These are phyloP conservation scores for Pelobates fuscus DNA, from an alignment of 2,113 vertebrate species.

Conservation along the genomic window DNA sequence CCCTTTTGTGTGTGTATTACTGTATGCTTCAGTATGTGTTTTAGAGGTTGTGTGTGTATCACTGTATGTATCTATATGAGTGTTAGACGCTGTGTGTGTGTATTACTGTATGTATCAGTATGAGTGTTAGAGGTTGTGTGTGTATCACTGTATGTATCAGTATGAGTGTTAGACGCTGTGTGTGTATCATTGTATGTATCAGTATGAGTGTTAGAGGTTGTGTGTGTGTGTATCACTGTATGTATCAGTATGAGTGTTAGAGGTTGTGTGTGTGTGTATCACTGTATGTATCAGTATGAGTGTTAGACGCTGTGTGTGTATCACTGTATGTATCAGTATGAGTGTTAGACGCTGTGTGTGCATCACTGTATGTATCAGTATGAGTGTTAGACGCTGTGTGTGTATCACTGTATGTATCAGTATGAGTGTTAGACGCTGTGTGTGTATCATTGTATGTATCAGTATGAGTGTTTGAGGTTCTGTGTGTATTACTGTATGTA, in stretches of 20 bases:
- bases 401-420: not conserved
- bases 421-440: no score
- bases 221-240: no score
- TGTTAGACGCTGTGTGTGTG: not conserved
- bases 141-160: not conserved
- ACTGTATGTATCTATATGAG: not conserved
- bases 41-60: not conserved
- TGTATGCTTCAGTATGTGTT: not conserved
- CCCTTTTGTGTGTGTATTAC: not conserved
- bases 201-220: not conserved
- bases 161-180: not conserved
- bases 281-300: no score
- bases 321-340: no score
- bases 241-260: no score
- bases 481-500: not conserved
- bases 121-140: not conserved
- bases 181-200: not conserved
- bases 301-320: no score
- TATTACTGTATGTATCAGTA: not conserved
- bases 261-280: no score
- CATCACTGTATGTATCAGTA: no score
- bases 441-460: no score
- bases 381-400: not conserved
- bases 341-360: no score
- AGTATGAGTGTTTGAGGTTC: no score